Percentiles rank a stretch among this genome's conserved stretches.
These are phyloP conservation scores for Platycnemis pennipes DNA, from an alignment of 2,888 invertebrate genomes.

Conservation along the genomic window DNA sequence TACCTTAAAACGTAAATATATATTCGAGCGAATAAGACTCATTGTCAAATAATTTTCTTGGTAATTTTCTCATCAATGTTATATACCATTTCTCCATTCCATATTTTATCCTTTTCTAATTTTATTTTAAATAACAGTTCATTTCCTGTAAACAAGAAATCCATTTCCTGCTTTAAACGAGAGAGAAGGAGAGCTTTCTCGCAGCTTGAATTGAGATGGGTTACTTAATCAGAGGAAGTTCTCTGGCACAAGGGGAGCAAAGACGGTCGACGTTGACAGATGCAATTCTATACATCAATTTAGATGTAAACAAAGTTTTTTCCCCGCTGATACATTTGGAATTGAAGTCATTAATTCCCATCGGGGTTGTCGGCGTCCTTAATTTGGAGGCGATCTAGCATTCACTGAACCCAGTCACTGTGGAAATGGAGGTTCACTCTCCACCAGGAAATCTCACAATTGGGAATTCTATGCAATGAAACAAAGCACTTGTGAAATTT, in stretches of 20 bases:
- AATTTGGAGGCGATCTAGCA: neutral
- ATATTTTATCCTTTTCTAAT: no score
- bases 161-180: neutral
- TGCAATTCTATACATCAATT: slow-evolving; percentile 53
- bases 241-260: neutral
- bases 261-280: slow-evolving; percentile 29
- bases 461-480: neutral
- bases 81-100: no score
- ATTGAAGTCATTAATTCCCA: slow-evolving; percentile 37
- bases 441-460: neutral
- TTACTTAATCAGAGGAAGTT: slow-evolving; percentile 14
- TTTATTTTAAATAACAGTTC: neutral
- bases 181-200: neutral
- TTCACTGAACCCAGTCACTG: neutral
- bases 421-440: neutral
- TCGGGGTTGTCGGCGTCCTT: slow-evolving; percentile 34
- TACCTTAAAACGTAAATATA: no score
- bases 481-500: neutral
- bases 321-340: neutral
- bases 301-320: slow-evolving; percentile 49
- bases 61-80: no score
- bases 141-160: slow-evolving; percentile 8
- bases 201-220: neutral
- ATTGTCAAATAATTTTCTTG: no score
- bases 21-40: no score